A percentile compares a stretch with the other conserved stretches of the same genome.
phyloP scores from a whole-genome alignment of 2,797 vertebrate genomes.

The Apogon hyalosoma region DNA sequence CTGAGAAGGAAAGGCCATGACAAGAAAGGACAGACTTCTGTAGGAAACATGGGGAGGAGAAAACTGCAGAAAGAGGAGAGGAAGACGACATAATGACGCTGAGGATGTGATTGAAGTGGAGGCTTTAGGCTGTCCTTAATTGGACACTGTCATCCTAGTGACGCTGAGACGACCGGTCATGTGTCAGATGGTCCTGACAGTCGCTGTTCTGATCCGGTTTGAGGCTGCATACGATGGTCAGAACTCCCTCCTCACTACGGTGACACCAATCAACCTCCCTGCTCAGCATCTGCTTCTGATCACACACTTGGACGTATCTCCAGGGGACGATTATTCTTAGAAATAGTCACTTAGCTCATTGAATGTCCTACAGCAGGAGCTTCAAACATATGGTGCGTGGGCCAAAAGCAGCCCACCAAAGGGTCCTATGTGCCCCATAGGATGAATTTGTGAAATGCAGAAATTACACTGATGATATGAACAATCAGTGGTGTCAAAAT shows the following conservation, averaged over 20 bases:
- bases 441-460: too few species aligned
- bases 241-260: slow-evolving; percentile 20
- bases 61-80: too few species aligned
- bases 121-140: background rate
- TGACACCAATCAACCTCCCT: slow-evolving; percentile 45
- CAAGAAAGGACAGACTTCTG: too few species aligned
- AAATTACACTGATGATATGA: too few species aligned
- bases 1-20: background rate
- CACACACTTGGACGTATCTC: slow-evolving; percentile 19
- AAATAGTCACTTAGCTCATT: background rate
- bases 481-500: too few species aligned
- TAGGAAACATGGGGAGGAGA: too few species aligned
- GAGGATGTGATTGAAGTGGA: background rate
- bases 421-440: too few species aligned
- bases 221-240: background rate
- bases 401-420: too few species aligned
- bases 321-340: background rate
- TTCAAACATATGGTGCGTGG: too few species aligned
- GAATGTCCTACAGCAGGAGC: too few species aligned
- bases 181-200: slow-evolving; percentile 52
- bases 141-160: slow-evolving; percentile 19
- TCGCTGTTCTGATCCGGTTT: slow-evolving; percentile 39
- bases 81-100: too few species aligned
- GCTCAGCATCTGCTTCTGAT: slow-evolving; percentile 40
- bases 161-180: slow-evolving; percentile 31